Conservation (phyloP, 2,113 vertebrate species). For the Gulo gulo region DNA sequence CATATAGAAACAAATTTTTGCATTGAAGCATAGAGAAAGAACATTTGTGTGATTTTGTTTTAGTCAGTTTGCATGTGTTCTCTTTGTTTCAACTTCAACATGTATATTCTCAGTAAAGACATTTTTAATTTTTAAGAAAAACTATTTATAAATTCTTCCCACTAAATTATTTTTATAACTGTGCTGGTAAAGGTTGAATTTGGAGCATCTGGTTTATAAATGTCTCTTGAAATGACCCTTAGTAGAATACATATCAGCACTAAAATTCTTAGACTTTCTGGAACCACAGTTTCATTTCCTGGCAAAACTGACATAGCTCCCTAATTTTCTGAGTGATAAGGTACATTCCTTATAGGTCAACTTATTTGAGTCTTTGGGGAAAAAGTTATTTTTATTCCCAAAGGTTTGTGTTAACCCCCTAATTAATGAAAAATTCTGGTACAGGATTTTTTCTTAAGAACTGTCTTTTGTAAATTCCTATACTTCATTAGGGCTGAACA, state of each 20-base stretch:
- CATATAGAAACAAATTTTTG: background rate
- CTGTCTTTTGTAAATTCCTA: background rate
- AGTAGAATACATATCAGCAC: background rate
- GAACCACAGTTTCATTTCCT: slow-evolving; percentile 59
- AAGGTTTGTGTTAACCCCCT: background rate
- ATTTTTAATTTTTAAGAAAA: slow-evolving; percentile 29
- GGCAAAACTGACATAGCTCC: slow-evolving; percentile 32
- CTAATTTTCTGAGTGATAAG: slow-evolving; percentile 61
- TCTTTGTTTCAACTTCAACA: background rate
- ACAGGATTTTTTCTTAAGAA: background rate
- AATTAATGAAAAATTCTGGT: slow-evolving; percentile 28
- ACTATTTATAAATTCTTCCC: background rate
- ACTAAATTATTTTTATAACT: slow-evolving; percentile 43
- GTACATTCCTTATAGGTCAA: slow-evolving; percentile 28
- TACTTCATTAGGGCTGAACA: background rate
- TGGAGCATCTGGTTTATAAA: slow-evolving; percentile 39
- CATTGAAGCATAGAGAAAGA: background rate
- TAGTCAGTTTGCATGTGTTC: background rate
- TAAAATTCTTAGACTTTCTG: slow-evolving; percentile 70
- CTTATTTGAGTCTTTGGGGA: background rate
- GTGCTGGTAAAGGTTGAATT: slow-evolving; percentile 39
- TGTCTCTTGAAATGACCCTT: slow-evolving; percentile 50
- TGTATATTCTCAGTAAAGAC: background rate
- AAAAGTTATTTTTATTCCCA: background rate
- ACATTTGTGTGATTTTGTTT: background rate